A percentile compares a stretch with the other conserved stretches of the same genome.
phyloP scores from a whole-genome alignment of 2,888 invertebrate species.

The Rhingia rostrata region DNA sequence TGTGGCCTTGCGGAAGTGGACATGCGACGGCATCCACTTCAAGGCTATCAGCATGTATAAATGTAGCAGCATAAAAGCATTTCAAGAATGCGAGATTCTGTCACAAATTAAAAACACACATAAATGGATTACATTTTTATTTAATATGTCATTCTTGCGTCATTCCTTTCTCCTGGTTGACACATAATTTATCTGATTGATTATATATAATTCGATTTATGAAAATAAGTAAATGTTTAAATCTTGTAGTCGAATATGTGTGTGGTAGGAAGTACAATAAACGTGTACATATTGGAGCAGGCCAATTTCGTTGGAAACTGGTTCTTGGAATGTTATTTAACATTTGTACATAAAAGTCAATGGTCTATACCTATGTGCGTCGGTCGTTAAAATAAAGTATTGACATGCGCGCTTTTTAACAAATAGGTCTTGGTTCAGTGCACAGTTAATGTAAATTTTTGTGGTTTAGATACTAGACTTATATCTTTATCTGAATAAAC shows the following conservation, averaged over 20 bases:
- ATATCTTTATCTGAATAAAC: no score
- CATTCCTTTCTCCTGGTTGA: conserved; percentile 41
- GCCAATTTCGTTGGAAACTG: conserved; percentile 39
- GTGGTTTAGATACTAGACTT: no score
- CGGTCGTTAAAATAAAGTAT: no score
- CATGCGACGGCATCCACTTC: conserved; percentile 54
- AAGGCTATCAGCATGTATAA: conserved; percentile 59
- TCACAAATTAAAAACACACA: conserved; percentile 45
- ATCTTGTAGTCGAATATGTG: no score
- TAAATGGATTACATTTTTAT: conserved; percentile 20
- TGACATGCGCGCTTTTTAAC: no score
- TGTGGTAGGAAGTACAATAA: not conserved
- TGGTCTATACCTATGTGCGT: no score
- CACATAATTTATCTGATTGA: conserved; percentile 37
- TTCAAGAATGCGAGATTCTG: conserved; percentile 47
- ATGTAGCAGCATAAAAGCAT: conserved; percentile 34
- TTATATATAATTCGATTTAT: conserved; percentile 21
- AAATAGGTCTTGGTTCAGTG: no score
- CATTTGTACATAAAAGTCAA: not conserved
- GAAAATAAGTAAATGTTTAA: no score
- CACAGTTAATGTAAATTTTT: no score
- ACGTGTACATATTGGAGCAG: not conserved
- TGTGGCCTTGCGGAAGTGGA: conserved; percentile 73
- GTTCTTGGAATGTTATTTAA: conserved; percentile 20
- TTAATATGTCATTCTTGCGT: conserved; percentile 28